These are phyloP conservation scores for Scotopteryx bipunctaria DNA, from an alignment of 2,888 invertebrate species.

Conservation along the genomic window DNA sequence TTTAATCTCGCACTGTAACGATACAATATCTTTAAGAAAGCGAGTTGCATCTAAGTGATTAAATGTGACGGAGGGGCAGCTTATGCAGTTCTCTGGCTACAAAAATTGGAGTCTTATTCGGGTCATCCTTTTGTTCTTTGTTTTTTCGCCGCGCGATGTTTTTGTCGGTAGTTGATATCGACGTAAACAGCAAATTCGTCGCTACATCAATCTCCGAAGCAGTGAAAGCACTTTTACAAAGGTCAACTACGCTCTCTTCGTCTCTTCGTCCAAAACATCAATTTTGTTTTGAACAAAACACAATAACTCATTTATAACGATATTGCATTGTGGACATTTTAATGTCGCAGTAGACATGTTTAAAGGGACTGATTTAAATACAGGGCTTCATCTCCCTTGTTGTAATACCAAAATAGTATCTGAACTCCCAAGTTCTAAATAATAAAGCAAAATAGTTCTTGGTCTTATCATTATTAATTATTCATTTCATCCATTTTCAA, in stretches of 20 bases:
- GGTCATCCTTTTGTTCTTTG: slow-evolving; percentile 1
- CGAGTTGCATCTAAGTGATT: neutral
- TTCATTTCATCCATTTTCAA: too few relatives aligned
- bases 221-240: neutral
- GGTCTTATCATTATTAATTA: too few relatives aligned
- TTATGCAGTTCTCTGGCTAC: neutral
- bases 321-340: slow-evolving; percentile 10
- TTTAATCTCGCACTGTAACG: neutral
- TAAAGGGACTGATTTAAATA: too few relatives aligned
- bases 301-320: slow-evolving; percentile 7
- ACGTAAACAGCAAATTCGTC: neutral
- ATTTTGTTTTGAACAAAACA: slow-evolving; percentile 11
- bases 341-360: slow-evolving; percentile 9
- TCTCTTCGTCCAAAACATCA: slow-evolving; percentile 8
- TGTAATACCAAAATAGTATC: too few relatives aligned
- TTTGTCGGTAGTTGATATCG: slow-evolving; percentile 4
- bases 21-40: neutral
- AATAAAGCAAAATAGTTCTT: too few relatives aligned
- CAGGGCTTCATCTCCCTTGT: too few relatives aligned
- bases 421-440: too few relatives aligned
- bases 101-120: slow-evolving; percentile 1
- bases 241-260: slow-evolving; percentile 2
- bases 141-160: slow-evolving; percentile 5
- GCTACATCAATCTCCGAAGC: neutral
- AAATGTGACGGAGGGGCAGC: neutral